Conservation (phyloP, 1,140 invertebrate genomes). For the Cydia amplana region DNA sequence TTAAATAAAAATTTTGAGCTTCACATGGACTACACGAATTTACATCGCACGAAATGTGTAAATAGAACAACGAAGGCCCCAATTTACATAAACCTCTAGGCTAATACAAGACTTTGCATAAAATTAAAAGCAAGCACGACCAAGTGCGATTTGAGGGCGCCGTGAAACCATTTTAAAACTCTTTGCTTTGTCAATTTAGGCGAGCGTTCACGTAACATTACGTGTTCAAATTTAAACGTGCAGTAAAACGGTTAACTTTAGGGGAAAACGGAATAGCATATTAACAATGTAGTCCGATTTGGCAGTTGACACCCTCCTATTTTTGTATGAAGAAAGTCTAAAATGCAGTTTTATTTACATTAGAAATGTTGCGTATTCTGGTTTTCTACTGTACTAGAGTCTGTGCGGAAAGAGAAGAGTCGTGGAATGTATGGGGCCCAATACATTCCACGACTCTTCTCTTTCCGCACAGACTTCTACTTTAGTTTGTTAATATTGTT, state of each 20-base stretch:
- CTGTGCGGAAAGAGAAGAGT: too few relatives aligned
- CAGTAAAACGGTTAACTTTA: background rate
- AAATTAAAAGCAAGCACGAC: constrained; percentile 23
- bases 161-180: constrained; percentile 19
- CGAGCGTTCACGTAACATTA: constrained; percentile 10
- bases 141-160: constrained; percentile 16
- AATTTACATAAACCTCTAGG: constrained; percentile 24
- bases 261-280: background rate
- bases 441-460: too few relatives aligned
- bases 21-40: background rate
- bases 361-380: too few relatives aligned
- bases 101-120: constrained; percentile 28
- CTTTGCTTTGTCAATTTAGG: constrained; percentile 27
- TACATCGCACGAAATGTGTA: background rate
- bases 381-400: too few relatives aligned
- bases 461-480: too few relatives aligned
- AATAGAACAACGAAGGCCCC: constrained; percentile 8
- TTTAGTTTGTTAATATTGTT: too few relatives aligned
- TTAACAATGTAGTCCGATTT: background rate
- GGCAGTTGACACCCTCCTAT: background rate
- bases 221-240: background rate
- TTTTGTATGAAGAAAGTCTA: background rate
- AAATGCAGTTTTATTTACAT: too few relatives aligned
- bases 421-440: too few relatives aligned
- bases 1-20: background rate